phyloP scores from a whole-genome alignment of 92 coral and sea anemone genomes.

The Heliopora coerulea region DNA sequence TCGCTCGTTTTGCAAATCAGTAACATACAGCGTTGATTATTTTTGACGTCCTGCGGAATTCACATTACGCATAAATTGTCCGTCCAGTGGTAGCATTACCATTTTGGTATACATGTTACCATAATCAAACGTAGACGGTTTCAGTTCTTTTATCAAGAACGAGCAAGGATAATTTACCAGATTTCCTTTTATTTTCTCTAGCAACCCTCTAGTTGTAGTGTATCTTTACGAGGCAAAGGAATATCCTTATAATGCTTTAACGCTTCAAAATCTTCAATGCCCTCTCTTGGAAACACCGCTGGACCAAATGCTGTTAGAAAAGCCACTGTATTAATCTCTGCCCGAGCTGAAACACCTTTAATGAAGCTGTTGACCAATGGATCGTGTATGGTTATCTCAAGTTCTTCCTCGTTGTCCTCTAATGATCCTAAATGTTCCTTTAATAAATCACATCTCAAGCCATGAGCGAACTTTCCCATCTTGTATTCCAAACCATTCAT shows the following conservation, averaged over 20 bases:
- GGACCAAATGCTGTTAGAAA: slow-evolving; percentile 13
- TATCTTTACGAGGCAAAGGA: slow-evolving; percentile 14
- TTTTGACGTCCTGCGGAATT: too few species aligned
- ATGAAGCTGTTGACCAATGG: slow-evolving; percentile 12
- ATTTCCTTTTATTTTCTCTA: slow-evolving; percentile 27
- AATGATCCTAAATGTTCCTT: slow-evolving; percentile 38
- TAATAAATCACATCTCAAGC: slow-evolving; percentile 34
- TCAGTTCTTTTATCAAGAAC: slow-evolving; percentile 33
- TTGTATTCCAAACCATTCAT: slow-evolving; percentile 43
- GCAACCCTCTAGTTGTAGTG: slow-evolving; percentile 26
- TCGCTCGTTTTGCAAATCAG: too few species aligned
- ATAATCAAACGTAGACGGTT: too few species aligned
- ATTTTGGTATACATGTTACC: too few species aligned
- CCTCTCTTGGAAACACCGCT: slow-evolving; percentile 24
- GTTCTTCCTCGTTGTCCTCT: slow-evolving; percentile 11
- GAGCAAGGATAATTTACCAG: slow-evolving; percentile 39
- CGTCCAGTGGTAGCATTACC: too few species aligned
- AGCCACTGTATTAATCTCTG: slow-evolving; percentile 6
- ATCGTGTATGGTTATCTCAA: slow-evolving; percentile 2
- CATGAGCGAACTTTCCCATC: slow-evolving; percentile 44
- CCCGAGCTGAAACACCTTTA: neutral
- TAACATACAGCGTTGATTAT: too few species aligned
- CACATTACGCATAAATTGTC: too few species aligned
- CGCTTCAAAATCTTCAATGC: slow-evolving; percentile 36
- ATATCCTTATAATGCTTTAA: slow-evolving; percentile 26